Percentiles rank a stretch among this genome's conserved stretches.
Evolutionary conservation across 2,888 invertebrate genomes (phyloP).

Genomic region (Eupelmus urozonus): DNA sequence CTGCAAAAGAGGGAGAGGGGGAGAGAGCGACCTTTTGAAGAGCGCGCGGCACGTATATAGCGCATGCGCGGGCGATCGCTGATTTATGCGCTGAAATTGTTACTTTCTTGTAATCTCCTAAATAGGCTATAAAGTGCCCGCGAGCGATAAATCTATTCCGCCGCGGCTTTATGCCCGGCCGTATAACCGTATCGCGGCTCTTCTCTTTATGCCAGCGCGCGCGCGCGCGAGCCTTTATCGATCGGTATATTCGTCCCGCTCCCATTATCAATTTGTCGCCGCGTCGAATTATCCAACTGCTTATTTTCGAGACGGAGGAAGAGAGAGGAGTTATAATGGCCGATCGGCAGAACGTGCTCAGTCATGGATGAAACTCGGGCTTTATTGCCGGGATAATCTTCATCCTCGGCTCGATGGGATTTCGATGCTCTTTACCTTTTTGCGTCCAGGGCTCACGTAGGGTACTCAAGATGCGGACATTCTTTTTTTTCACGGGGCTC

Average conservation of each 20-base stretch:
- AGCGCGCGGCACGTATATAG: not conserved
- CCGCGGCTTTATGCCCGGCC: conserved; percentile 1
- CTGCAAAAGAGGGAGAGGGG: not conserved
- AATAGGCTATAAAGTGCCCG: conserved; percentile 44
- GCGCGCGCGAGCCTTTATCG: conserved; percentile 32
- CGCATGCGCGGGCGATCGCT: conserved; percentile 7
- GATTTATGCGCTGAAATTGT: conserved; percentile 56
- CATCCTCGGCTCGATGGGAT: conserved; percentile 47
- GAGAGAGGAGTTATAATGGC: conserved; percentile 31
- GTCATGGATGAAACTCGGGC: conserved; percentile 42
- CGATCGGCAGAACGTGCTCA: conserved; percentile 32
- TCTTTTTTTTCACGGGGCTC: conserved; percentile 4
- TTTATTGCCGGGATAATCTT: conserved; percentile 51
- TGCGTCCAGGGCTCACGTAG: not conserved
- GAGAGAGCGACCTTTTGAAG: conserved; percentile 31
- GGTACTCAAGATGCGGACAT: conserved; percentile 11
- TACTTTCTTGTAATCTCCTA: conserved; percentile 49
- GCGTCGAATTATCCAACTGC: conserved; percentile 54
- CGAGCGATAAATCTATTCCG: conserved; percentile 46
- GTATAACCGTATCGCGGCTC: not conserved
- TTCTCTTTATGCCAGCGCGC: conserved; percentile 5
- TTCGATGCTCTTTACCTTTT: conserved; percentile 44
- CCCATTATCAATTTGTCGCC: conserved; percentile 58
- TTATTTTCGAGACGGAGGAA: conserved; percentile 33
- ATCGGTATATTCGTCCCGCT: conserved; percentile 47